phyloP scores from a whole-genome alignment of 2,888 invertebrate genomes.

The Eudasyphora cyanicolor region DNA sequence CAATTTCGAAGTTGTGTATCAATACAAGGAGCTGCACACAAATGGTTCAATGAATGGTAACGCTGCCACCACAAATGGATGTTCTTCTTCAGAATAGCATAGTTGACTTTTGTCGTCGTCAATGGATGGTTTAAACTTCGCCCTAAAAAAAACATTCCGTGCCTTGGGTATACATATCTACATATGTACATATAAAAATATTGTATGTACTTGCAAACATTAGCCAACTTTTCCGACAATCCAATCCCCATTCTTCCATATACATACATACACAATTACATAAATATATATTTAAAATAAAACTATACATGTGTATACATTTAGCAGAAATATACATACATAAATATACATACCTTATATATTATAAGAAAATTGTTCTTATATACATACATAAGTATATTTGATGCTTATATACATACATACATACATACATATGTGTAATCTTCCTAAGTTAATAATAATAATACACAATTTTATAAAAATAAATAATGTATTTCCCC shows the following conservation, averaged over 20 bases:
- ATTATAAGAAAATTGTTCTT: not conserved
- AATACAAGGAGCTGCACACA: slow-evolving; percentile 62
- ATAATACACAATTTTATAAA: not conserved
- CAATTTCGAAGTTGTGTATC: slow-evolving; percentile 85
- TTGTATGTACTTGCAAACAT: not conserved
- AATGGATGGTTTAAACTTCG: slow-evolving; percentile 5
- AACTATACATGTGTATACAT: not conserved
- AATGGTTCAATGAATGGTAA: slow-evolving; percentile 34
- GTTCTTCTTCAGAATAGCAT: slow-evolving; percentile 25
- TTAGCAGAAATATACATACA: not conserved
- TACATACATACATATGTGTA: not conserved
- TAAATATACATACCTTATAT: not conserved
- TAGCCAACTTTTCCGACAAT: not conserved
- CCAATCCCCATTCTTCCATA: slow-evolving; percentile 52
- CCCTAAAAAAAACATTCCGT: slow-evolving; percentile 37
- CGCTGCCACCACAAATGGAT: slow-evolving; percentile 59
- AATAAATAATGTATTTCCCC: not conserved
- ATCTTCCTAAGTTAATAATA: not conserved
- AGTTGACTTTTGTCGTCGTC: not conserved
- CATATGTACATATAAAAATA: not conserved
- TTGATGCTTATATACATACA: not conserved
- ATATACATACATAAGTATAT: too few species aligned
- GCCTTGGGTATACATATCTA: slow-evolving; percentile 28
- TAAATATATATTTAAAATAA: not conserved
- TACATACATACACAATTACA: not conserved